Evolutionary conservation across 2,113 vertebrate genomes (phyloP).

Genomic region (Nothocercus julius): DNA sequence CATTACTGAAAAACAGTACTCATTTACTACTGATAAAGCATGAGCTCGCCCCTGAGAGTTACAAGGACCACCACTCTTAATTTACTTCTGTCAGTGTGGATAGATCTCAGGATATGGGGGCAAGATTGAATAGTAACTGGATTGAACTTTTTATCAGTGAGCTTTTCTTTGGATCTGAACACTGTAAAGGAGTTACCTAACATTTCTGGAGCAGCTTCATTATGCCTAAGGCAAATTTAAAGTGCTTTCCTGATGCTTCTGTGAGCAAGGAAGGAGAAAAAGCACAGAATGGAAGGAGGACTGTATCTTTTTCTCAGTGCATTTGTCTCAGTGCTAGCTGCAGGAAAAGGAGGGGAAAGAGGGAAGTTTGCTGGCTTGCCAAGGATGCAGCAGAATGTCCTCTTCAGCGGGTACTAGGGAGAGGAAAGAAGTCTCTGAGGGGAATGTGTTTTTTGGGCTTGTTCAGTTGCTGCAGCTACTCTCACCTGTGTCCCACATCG

Average conservation of each 20-base stretch:
- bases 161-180: conserved; percentile 14
- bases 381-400: not conserved
- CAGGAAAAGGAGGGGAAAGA: not conserved
- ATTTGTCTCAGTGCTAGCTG: not conserved
- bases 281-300: not conserved
- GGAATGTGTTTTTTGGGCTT: not conserved
- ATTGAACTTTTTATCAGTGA: conserved; percentile 27
- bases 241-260: conserved; percentile 1
- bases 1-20: not conserved
- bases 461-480: not conserved
- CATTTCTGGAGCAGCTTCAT: conserved; percentile 8
- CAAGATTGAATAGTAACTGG: not conserved
- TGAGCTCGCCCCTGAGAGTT: not conserved
- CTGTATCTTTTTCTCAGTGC: not conserved
- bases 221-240: conserved; percentile 9
- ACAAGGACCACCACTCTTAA: conserved; percentile 35
- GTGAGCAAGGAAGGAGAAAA: not conserved
- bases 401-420: not conserved
- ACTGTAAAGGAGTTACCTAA: not conserved
- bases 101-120: not conserved
- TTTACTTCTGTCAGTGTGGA: not conserved
- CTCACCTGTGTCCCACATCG: not conserved
- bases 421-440: not conserved
- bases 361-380: not conserved
- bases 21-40: not conserved